Evolutionary conservation across 2,888 invertebrate genomes (phyloP).

Genomic region (Anthophora plumipes): DNA sequence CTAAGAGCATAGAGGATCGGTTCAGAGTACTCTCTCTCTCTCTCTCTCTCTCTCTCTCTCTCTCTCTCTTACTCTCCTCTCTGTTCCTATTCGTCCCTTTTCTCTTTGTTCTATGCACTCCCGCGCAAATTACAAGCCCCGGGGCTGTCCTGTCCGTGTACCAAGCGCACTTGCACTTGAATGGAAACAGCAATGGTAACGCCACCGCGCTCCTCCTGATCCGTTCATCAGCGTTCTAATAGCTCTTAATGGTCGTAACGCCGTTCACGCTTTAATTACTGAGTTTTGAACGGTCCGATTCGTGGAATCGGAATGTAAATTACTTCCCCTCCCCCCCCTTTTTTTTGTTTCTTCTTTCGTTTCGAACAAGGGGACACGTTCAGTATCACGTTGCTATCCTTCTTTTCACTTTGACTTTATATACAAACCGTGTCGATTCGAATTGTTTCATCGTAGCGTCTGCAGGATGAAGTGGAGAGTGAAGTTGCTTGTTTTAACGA

Average conservation of each 20-base stretch:
- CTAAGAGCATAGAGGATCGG: constrained; percentile 65
- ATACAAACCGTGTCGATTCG: background rate
- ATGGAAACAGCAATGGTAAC: constrained; percentile 60
- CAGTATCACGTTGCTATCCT: background rate
- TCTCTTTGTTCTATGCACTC: constrained; percentile 66
- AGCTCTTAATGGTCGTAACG: constrained; percentile 52
- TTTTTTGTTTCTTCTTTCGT: background rate
- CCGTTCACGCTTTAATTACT: constrained; percentile 55
- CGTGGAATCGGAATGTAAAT: constrained; percentile 27
- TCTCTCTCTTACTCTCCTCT: too few species aligned
- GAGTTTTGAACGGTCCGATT: constrained; percentile 37
- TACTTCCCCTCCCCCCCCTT: background rate
- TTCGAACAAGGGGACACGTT: background rate
- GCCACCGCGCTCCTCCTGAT: constrained; percentile 33
- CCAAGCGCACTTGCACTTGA: constrained; percentile 47
- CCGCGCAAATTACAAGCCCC: constrained; percentile 57
- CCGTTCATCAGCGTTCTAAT: constrained; percentile 56
- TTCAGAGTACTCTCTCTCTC: too few species aligned
- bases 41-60: too few species aligned
- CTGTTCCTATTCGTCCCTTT: constrained; percentile 45
- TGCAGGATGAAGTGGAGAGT: too few species aligned
- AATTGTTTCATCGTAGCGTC: too few species aligned
- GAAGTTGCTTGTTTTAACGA: too few species aligned
- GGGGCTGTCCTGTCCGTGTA: constrained; percentile 45
- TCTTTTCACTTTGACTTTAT: background rate